Evolutionary conservation across 2,113 vertebrate species (phyloP).

Genomic region (Myiozetetes cayanensis): DNA sequence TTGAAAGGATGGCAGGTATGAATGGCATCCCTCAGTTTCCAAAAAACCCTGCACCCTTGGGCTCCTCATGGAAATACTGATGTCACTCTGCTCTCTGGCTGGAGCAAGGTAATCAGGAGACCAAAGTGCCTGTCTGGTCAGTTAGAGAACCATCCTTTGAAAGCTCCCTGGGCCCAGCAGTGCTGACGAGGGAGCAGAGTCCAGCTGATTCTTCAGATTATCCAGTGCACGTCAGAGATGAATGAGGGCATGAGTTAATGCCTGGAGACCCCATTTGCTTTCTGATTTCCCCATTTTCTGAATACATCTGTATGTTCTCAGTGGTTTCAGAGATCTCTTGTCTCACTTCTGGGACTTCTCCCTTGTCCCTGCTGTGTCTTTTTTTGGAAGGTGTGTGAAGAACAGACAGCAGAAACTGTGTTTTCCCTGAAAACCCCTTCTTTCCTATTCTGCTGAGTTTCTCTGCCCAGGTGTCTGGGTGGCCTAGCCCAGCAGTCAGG

Average conservation of each 20-base stretch:
- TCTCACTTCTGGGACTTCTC: background rate
- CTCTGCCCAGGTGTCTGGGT: background rate
- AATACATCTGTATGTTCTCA: background rate
- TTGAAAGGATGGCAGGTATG: background rate
- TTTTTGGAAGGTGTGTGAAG: background rate
- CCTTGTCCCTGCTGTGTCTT: background rate
- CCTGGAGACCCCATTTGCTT: background rate
- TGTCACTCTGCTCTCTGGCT: constrained; percentile 51
- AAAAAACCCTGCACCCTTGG: background rate
- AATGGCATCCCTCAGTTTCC: background rate
- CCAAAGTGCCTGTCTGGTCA: constrained; percentile 43
- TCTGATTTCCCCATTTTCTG: background rate
- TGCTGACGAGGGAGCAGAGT: constrained; percentile 30
- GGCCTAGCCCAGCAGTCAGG: background rate
- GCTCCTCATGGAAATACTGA: constrained; percentile 33
- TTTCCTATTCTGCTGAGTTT: background rate
- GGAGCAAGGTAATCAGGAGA: constrained; percentile 20
- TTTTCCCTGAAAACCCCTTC: background rate
- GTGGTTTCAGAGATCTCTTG: background rate
- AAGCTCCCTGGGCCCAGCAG: constrained; percentile 2
- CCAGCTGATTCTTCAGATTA: background rate
- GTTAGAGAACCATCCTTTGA: background rate
- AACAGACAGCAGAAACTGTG: background rate
- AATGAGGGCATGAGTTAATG: background rate
- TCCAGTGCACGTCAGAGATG: background rate